Evolutionary conservation across 2,888 invertebrate genomes (phyloP).

Genomic region (Trimorus sp.): DNA sequence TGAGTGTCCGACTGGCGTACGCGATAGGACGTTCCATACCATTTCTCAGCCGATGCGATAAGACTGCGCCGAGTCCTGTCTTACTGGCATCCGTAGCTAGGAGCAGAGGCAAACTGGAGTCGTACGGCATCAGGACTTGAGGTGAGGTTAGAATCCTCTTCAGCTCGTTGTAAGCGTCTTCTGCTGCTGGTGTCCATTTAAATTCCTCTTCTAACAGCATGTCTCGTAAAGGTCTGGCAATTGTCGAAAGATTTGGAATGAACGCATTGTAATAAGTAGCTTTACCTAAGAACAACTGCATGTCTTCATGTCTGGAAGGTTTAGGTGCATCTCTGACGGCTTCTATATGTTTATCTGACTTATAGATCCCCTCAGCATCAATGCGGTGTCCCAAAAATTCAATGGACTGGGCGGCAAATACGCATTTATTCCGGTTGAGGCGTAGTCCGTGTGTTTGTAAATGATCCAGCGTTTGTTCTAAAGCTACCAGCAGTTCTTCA

Average conservation of each 20-base stretch:
- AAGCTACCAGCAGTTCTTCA: neutral
- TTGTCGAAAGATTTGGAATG: constrained; percentile 10
- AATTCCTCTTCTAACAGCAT: neutral
- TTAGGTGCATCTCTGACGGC: constrained; percentile 26
- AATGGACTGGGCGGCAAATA: neutral
- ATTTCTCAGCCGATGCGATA: neutral
- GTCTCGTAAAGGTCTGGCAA: neutral
- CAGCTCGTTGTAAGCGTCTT: constrained; percentile 20
- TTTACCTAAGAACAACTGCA: constrained; percentile 21
- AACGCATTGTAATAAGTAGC: constrained; percentile 13
- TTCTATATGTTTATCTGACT: constrained; percentile 31
- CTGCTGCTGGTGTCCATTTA: neutral
- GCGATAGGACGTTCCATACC: constrained; percentile 19
- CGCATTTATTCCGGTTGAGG: constrained; percentile 25
- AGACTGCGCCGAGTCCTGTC: constrained; percentile 5
- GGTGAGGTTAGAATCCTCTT: constrained; percentile 31
- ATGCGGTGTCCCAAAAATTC: constrained; percentile 34
- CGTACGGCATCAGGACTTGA: constrained; percentile 34
- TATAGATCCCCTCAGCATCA: constrained; percentile 32
- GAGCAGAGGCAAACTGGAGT: neutral
- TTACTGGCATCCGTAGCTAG: constrained; percentile 8
- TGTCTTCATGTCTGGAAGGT: constrained; percentile 26
- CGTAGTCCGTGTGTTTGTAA: constrained; percentile 25
- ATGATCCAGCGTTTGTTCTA: neutral
- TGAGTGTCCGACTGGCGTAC: constrained; percentile 4